These are phyloP conservation scores for Micromesistius poutassou DNA, from an alignment of 2,797 vertebrate species.

Conservation along the genomic window DNA sequence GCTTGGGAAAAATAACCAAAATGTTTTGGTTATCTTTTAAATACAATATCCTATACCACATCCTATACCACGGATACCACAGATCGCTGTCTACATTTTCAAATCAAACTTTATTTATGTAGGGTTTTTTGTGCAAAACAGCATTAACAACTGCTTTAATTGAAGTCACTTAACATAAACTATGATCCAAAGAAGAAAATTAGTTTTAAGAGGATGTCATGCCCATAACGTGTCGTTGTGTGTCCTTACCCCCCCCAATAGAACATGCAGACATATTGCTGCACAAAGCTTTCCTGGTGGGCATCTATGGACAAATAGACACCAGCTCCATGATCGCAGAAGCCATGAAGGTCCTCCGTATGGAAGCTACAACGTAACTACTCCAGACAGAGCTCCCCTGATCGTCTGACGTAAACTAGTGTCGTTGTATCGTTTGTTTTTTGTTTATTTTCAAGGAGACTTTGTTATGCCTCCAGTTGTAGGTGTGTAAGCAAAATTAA, in stretches of 20 bases:
- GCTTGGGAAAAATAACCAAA: neutral
- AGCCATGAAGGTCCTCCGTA: constrained; percentile 92
- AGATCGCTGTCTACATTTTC: too few species aligned
- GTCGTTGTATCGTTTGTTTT: neutral
- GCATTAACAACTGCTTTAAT: neutral
- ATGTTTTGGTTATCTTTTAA: neutral
- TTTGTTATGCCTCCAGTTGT: too few species aligned
- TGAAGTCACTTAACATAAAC: neutral
- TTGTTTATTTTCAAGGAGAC: neutral
- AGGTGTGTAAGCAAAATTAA: neutral
- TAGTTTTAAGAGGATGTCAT: neutral
- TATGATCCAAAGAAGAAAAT: neutral
- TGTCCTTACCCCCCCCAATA: constrained; percentile 48
- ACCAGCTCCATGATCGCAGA: constrained; percentile 96
- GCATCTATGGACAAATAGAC: constrained; percentile 94
- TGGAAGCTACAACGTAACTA: constrained; percentile 88
- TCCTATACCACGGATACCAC: too few species aligned
- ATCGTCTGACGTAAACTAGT: neutral
- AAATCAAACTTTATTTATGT: neutral
- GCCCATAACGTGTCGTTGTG: neutral
- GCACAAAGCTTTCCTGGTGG: constrained; percentile 94
- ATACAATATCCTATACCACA: neutral
- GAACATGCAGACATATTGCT: constrained; percentile 92
- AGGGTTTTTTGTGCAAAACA: neutral
- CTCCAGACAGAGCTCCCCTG: neutral